Evolutionary conservation across 2,113 vertebrate genomes (phyloP).

Genomic region (Theropithecus gelada): DNA sequence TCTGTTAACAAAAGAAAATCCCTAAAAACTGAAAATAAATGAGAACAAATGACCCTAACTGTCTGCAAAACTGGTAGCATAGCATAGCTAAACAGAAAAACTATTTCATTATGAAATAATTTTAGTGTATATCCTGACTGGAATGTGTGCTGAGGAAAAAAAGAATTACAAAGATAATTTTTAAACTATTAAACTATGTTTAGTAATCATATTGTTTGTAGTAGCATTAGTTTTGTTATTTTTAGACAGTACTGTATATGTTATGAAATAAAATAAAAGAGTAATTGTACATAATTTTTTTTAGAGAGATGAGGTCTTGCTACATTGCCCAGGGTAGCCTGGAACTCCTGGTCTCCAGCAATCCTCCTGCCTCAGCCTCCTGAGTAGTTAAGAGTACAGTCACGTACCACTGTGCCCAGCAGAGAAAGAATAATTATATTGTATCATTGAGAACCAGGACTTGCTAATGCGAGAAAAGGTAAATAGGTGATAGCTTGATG

Average conservation of each 20-base stretch:
- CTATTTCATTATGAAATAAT: background rate
- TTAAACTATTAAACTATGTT: background rate
- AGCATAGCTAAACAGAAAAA: background rate
- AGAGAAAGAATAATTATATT: background rate
- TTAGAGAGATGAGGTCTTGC: background rate
- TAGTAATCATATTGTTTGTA: background rate
- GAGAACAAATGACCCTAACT: background rate
- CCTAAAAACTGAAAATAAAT: constrained; percentile 19
- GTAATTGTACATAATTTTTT: background rate
- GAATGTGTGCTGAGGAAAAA: background rate
- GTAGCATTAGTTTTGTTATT: background rate
- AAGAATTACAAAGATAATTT: background rate
- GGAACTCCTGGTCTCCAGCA: background rate
- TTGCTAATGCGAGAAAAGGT: background rate
- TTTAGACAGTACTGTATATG: background rate
- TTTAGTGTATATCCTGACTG: background rate
- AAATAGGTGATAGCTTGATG: background rate
- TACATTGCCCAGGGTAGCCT: background rate
- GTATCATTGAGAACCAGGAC: background rate
- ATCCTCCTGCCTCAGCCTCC: background rate
- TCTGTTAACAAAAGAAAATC: background rate
- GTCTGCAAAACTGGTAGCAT: background rate
- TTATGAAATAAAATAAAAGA: constrained; percentile 6
- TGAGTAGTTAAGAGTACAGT: background rate
- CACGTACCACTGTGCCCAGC: background rate